Evolutionary conservation across 2,113 vertebrate species (phyloP).

Genomic region (Corythaixoides concolor): DNA sequence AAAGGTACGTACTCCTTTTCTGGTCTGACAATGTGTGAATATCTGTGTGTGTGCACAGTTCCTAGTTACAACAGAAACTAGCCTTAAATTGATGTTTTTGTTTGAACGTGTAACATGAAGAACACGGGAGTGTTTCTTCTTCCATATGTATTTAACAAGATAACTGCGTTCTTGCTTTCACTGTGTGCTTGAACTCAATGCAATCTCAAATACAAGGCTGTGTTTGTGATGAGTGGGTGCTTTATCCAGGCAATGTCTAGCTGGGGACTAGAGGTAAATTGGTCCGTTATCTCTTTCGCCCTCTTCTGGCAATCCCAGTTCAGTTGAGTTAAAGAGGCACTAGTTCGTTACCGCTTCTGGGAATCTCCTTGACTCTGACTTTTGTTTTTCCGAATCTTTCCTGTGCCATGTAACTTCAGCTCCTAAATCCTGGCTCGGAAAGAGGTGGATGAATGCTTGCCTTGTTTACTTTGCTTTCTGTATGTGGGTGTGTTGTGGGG

Average conservation of each 20-base stretch:
- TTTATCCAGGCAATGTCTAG: background rate
- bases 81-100: background rate
- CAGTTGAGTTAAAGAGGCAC: background rate
- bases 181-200: background rate
- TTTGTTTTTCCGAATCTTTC: background rate
- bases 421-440: background rate
- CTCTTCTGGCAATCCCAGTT: background rate
- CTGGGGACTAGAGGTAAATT: background rate
- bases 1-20: constrained; percentile 78
- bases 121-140: background rate
- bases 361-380: background rate
- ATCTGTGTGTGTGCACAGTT: background rate
- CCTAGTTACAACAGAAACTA: background rate
- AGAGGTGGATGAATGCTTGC: background rate
- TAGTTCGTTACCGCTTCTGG: background rate
- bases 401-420: background rate
- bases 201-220: background rate
- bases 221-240: background rate
- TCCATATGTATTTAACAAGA: background rate
- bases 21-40: background rate
- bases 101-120: background rate
- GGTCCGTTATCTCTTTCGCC: background rate
- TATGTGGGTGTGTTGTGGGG: background rate
- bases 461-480: background rate
- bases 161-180: background rate